Percentiles rank a stretch among this genome's conserved stretches.
Conservation (phyloP, 2,888 invertebrate genomes). For the Hirtodrosophila duncani region DNA sequence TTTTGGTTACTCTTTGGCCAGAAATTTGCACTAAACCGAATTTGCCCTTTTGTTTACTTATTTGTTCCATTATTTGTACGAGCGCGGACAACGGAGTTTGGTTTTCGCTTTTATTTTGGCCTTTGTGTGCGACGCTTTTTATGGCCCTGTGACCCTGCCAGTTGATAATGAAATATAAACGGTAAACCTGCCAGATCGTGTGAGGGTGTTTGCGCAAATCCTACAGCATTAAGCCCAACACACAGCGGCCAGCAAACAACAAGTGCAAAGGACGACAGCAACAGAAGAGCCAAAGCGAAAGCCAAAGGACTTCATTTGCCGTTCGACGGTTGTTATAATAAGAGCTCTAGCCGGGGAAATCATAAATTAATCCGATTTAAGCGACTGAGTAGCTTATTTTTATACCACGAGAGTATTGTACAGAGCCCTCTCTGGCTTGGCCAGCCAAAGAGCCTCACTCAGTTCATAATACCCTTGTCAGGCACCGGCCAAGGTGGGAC, state of each 20-base stretch:
- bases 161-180: slow-evolving; percentile 68
- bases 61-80: slow-evolving; percentile 62
- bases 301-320: slow-evolving; percentile 44
- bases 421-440: neutral
- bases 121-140: slow-evolving; percentile 55
- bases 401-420: slow-evolving; percentile 16
- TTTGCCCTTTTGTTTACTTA: slow-evolving; percentile 69
- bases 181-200: slow-evolving; percentile 24
- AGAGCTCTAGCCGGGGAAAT: slow-evolving; percentile 47
- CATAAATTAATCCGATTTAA: slow-evolving; percentile 76
- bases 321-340: slow-evolving; percentile 34
- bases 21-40: slow-evolving; percentile 63
- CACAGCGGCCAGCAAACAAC: slow-evolving; percentile 12
- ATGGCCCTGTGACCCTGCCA: slow-evolving; percentile 42
- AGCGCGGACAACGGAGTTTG: slow-evolving; percentile 50
- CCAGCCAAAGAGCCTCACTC: too few species aligned
- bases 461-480: too few species aligned
- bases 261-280: slow-evolving; percentile 17
- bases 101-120: slow-evolving; percentile 47
- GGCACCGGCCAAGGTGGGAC: too few species aligned
- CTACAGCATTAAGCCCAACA: slow-evolving; percentile 45
- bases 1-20: slow-evolving; percentile 21
- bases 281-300: slow-evolving; percentile 24
- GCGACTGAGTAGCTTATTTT: slow-evolving; percentile 74
- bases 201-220: slow-evolving; percentile 29